Evolutionary conservation across 2,888 invertebrate genomes (phyloP).

Genomic region (Polyommatus iphigenia): DNA sequence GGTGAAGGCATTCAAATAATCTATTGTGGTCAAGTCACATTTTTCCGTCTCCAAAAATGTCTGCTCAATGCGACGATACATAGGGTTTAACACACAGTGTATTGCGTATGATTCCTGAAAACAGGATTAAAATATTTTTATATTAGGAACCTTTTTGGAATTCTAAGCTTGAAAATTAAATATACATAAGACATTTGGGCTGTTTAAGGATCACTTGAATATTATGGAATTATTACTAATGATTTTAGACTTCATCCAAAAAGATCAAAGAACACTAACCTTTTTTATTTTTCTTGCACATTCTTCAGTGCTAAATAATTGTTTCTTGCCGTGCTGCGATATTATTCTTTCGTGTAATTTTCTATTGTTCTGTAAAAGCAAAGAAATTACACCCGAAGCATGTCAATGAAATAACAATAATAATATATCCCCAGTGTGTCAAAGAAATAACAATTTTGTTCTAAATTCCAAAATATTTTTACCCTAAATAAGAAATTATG

Average conservation of each 20-base stretch:
- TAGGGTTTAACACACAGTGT: slow-evolving; percentile 68
- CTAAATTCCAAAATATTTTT: slow-evolving; percentile 32
- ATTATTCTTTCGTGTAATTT: slow-evolving; percentile 59
- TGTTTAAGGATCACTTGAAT: no score
- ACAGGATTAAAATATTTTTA: not conserved
- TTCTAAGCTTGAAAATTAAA: not conserved
- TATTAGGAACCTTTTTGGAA: not conserved
- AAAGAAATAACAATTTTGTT: not conserved
- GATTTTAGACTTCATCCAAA: not conserved
- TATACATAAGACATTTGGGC: no score
- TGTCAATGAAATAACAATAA: not conserved
- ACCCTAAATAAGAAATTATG: slow-evolving; percentile 81
- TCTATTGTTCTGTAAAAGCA: slow-evolving; percentile 35
- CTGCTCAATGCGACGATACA: slow-evolving; percentile 74
- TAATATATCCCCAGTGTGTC: no score
- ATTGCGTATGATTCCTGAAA: slow-evolving; percentile 73
- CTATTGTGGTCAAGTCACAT: slow-evolving; percentile 77
- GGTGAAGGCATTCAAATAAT: slow-evolving; percentile 54
- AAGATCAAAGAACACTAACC: slow-evolving; percentile 44
- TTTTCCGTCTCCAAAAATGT: slow-evolving; percentile 80
- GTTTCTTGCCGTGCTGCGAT: slow-evolving; percentile 55
- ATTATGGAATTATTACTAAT: no score
- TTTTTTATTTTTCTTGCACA: slow-evolving; percentile 65
- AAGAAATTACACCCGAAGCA: not conserved
- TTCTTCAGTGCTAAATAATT: slow-evolving; percentile 59